Evolutionary conservation across 2,888 invertebrate genomes (phyloP), one percentile per base, ranked within the genome.

Genomic region (Sphinx pinastri): DNA sequence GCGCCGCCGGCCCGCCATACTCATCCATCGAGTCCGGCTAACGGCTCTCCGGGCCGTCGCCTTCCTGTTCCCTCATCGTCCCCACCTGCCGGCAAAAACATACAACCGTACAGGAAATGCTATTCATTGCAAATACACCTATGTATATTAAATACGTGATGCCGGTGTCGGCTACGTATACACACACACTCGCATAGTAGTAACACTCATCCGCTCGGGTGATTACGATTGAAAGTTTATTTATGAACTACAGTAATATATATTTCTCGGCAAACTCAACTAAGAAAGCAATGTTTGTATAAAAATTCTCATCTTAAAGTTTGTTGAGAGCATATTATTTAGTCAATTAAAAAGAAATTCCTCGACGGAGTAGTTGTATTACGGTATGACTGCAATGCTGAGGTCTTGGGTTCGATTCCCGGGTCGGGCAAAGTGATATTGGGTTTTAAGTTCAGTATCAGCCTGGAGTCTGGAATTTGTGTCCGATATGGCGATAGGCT

Each of bases 1-100:
- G 96, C 95, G 95, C 95, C 95, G 95, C 95, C 95, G 95, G 96
- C 95, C 96, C 96, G 95, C 96, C 96, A 96, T 96, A 96, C 95
- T 96, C 95, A 95, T 96, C 96, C 96, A 96, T 96, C 92, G 92
- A 94, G 92, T 92, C 92, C 92, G 92, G 92, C 94, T 94, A 94
- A 92, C 94, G 94, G 93, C 93, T 93, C 91, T 93, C 93, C 86
- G 93, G 93, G 95, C 96, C 96, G 95, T 95, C 95, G 95, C 95
- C 95, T 93, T 93, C 93, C 89, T 93, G 93, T 91, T 93, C 93
- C 93, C 93, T 93, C 93, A 96, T 96, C 95, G 94, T 94, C 93
- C 91, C 95, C 95, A 95, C 96, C 95, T 93, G 88, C 74, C 71
- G 52, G 85, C 75, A 77, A 77, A 80, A 77, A 67, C 25, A 67